A percentile compares a stretch with the other conserved stretches of the same genome.
Conservation (phyloP, 23 tunicate species). For the Botrylloides violaceus region DNA sequence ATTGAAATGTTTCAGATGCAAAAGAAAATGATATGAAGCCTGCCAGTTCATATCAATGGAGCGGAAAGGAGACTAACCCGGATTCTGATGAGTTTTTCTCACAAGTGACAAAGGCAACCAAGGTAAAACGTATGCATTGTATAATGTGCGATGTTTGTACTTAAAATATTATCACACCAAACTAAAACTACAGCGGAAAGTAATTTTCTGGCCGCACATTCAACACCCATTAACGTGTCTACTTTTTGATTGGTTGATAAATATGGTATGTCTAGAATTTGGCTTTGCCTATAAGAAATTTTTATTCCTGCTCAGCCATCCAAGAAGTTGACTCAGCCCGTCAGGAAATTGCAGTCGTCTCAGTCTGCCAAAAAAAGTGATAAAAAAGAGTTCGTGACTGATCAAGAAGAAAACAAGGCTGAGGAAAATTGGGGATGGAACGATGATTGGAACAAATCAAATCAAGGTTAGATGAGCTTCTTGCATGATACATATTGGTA, state of each 20-base stretch:
- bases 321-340: constrained; percentile 5
- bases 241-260: not conserved
- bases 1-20: not conserved
- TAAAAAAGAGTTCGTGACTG: not conserved
- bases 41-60: constrained; percentile 70
- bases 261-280: not conserved
- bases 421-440: not conserved
- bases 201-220: no score
- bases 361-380: not conserved
- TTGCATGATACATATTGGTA: no score
- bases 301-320: not conserved
- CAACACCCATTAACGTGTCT: not conserved
- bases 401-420: not conserved
- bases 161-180: no score
- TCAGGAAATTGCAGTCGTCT: not conserved
- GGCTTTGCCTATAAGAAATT: not conserved
- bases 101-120: constrained; percentile 57
- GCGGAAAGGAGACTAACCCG: constrained; percentile 19
- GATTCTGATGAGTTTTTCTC: constrained; percentile 52
- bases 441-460: not conserved
- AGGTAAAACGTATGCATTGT: no score
- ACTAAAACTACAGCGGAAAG: no score
- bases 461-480: no score
- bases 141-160: no score
- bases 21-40: constrained; percentile 21